phyloP scores from a whole-genome alignment of 2,797 vertebrate genomes.

The Lacerta bilineata region DNA sequence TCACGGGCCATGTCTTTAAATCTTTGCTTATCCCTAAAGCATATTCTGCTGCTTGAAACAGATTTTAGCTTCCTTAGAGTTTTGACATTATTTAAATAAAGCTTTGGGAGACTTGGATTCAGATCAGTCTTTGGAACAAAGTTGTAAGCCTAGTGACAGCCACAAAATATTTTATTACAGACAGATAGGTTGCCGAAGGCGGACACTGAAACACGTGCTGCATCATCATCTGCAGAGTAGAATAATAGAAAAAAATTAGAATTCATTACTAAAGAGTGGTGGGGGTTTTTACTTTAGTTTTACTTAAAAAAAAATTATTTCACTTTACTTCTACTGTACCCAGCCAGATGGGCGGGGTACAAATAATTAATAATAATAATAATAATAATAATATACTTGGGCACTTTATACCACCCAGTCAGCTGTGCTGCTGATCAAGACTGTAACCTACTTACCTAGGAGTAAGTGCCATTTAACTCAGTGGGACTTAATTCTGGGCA shows the following conservation, averaged over 20 bases:
- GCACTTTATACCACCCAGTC: too few species aligned
- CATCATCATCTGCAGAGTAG: not conserved
- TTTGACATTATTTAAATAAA: slow-evolving; percentile 60
- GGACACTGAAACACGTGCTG: not conserved
- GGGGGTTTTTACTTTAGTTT: too few species aligned
- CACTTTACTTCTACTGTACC: too few species aligned
- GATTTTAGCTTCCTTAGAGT: slow-evolving; percentile 57
- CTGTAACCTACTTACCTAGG: not conserved
- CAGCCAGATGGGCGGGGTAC: too few species aligned
- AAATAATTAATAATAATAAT: too few species aligned
- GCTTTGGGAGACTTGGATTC: slow-evolving; percentile 11
- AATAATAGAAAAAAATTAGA: not conserved
- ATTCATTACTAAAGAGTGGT: too few species aligned
- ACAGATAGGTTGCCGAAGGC: slow-evolving; percentile 2
- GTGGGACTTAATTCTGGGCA: not conserved
- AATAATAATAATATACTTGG: too few species aligned
- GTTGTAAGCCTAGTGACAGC: not conserved
- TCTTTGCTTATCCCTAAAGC: slow-evolving; percentile 81
- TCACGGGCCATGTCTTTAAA: slow-evolving; percentile 70
- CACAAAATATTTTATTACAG: slow-evolving; percentile 7
- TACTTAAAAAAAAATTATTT: too few species aligned
- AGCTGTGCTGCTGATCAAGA: not conserved
- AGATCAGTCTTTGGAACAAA: not conserved
- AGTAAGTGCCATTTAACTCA: too few species aligned
- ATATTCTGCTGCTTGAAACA: slow-evolving; percentile 58